These are phyloP conservation scores for Hyposmocoma kahamanoa DNA, from an alignment of 1,140 invertebrate species.

Conservation along the genomic window DNA sequence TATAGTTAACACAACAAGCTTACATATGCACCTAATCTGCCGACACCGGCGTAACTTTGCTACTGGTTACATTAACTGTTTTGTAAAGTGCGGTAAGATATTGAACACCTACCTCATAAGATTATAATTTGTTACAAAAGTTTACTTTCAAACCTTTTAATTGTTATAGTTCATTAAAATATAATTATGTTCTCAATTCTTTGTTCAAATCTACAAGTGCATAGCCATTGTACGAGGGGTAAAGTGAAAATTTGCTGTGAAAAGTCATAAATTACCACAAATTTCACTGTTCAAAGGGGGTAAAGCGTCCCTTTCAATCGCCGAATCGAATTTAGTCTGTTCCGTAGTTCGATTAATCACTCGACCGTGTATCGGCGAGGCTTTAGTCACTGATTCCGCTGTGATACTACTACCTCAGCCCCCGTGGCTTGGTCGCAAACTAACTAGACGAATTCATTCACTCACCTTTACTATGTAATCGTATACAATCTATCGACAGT, in stretches of 20 bases:
- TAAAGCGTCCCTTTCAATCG: slow-evolving; percentile 4
- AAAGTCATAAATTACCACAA: no score
- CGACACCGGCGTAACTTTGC: slow-evolving; percentile 15
- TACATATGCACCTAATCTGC: slow-evolving; percentile 31
- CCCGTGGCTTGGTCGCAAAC: slow-evolving; percentile 22
- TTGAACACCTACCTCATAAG: slow-evolving; percentile 8
- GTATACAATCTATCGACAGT: no score
- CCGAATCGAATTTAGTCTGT: slow-evolving; percentile 6
- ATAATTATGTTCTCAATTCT: no score
- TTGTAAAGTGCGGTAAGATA: slow-evolving; percentile 23
- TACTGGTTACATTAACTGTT: slow-evolving; percentile 14
- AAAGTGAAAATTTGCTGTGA: no score
- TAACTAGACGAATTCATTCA: slow-evolving; percentile 23
- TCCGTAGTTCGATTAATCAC: slow-evolving; percentile 16
- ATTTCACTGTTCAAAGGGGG: no score
- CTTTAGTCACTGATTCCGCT: slow-evolving; percentile 17
- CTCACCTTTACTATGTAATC: no score
- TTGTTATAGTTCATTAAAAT: no score
- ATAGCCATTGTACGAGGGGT: no score
- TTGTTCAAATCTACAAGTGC: no score
- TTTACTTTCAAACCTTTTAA: no score
- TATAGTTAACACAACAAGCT: slow-evolving; percentile 41
- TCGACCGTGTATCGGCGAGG: slow-evolving; percentile 8
- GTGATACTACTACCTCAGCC: slow-evolving; percentile 19
- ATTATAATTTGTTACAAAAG: not conserved